A percentile compares a stretch with the other conserved stretches of the same genome.
These are phyloP conservation scores for Bimastos eiseni DNA, from an alignment of 2,888 invertebrate species.

Conservation along the genomic window DNA sequence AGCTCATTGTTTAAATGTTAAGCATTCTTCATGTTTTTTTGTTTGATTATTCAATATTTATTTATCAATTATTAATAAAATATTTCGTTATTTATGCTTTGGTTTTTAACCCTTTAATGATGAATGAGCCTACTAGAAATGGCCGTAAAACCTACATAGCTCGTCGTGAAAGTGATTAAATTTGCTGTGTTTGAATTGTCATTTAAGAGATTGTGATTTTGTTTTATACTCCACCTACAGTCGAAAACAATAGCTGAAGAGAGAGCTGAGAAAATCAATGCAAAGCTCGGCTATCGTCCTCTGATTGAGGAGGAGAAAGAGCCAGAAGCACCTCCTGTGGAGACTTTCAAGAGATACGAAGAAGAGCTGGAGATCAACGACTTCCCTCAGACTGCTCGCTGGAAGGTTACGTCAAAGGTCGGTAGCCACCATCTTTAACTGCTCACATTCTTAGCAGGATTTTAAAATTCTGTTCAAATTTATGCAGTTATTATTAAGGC, in stretches of 20 bases:
- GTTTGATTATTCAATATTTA: background rate
- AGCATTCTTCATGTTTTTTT: background rate
- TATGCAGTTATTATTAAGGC: background rate
- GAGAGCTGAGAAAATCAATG: constrained; percentile 92
- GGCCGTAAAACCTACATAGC: no score
- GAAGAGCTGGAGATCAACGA: constrained; percentile 99
- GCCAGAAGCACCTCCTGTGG: constrained; percentile 45
- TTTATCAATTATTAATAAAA: background rate
- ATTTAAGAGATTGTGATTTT: background rate
- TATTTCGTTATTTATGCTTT: background rate
- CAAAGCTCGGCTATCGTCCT: constrained; percentile 93
- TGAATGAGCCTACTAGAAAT: no score
- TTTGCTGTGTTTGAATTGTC: background rate
- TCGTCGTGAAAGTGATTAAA: background rate
- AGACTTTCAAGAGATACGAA: constrained; percentile 76
- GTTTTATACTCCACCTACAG: constrained; percentile 44
- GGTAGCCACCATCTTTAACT: constrained; percentile 5
- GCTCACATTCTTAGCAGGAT: background rate
- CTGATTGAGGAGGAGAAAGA: constrained; percentile 66
- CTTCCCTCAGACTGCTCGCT: constrained; percentile 97
- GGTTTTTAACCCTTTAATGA: background rate
- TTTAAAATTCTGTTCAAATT: background rate
- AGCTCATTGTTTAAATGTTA: no score
- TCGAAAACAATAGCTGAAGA: constrained; percentile 93
- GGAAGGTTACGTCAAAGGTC: constrained; percentile 91